Percentiles rank a stretch among this genome's conserved stretches.
These are phyloP conservation scores for Lutraria rhynchaena DNA, from an alignment of 1,140 invertebrate species.

Conservation along the genomic window DNA sequence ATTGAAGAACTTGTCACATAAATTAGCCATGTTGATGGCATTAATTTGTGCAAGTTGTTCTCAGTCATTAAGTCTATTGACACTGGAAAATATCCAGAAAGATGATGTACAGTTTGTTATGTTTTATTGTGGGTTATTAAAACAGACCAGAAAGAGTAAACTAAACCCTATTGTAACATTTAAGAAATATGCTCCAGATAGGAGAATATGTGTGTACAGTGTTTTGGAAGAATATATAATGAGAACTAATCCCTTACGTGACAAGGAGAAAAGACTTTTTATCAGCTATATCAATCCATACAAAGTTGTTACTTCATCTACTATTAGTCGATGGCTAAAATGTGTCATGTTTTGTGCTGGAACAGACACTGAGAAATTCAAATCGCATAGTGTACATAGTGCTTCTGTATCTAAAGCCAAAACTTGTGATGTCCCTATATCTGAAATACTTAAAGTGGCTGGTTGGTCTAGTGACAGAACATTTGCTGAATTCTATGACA, in stretches of 20 bases:
- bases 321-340: constrained; percentile 35
- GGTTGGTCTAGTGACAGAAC: no score
- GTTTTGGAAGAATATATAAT: constrained; percentile 10
- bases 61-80: no score
- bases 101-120: background rate
- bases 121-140: constrained; percentile 24
- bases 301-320: background rate
- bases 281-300: constrained; percentile 48
- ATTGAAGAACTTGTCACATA: constrained; percentile 37
- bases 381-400: constrained; percentile 11
- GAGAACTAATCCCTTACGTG: background rate
- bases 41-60: constrained; percentile 19
- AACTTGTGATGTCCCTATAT: constrained; percentile 17
- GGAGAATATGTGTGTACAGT: constrained; percentile 35
- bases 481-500: constrained; percentile 42
- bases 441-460: constrained; percentile 35
- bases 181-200: no score
- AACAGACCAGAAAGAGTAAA: constrained; percentile 25
- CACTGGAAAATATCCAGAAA: no score
- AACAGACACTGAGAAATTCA: constrained; percentile 15
- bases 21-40: constrained; percentile 30
- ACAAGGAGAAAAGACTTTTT: constrained; percentile 1
- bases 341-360: constrained; percentile 13
- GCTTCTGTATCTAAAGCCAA: constrained; percentile 15
- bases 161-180: no score